A percentile compares a stretch with the other conserved stretches of the same genome.
Conservation (phyloP, 2,113 vertebrate genomes). For the Potamarius usumacintae region DNA sequence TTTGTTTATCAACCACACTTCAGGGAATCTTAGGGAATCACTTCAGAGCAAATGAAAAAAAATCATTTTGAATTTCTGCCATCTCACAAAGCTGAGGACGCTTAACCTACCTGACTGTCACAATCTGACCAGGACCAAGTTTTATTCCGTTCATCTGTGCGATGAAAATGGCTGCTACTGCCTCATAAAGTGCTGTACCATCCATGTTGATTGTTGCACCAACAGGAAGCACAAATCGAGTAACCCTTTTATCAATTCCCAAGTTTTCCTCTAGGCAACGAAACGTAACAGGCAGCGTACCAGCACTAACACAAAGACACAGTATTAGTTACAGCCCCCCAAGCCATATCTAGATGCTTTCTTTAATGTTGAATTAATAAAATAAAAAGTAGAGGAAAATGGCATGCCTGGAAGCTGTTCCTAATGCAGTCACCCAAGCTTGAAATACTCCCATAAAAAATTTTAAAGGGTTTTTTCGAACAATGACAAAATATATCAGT, state of each 20-base stretch:
- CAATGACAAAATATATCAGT: conserved; percentile 92
- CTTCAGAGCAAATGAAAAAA: not conserved
- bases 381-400: not conserved
- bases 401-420: conserved; percentile 94
- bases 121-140: conserved; percentile 91
- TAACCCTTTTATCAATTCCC: conserved; percentile 95
- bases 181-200: conserved; percentile 96
- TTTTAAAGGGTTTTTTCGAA: conserved; percentile 88
- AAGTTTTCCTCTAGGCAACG: conserved; percentile 96
- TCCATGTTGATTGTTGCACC: conserved; percentile 99
- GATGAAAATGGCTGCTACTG: conserved; percentile 97
- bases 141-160: conserved; percentile 96
- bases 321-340: not conserved
- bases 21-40: no score
- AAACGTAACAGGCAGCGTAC: conserved; percentile 95
- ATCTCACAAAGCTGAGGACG: not conserved
- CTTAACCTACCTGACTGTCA: conserved; percentile 87
- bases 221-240: conserved; percentile 94
- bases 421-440: conserved; percentile 97
- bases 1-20: not conserved
- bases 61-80: not conserved
- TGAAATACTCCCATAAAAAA: conserved; percentile 98
- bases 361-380: conserved; percentile 6
- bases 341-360: conserved; percentile 1
- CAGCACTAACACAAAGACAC: conserved; percentile 76